phyloP scores from a whole-genome alignment of 2,888 invertebrate genomes.

The Hypomecis punctinalis region DNA sequence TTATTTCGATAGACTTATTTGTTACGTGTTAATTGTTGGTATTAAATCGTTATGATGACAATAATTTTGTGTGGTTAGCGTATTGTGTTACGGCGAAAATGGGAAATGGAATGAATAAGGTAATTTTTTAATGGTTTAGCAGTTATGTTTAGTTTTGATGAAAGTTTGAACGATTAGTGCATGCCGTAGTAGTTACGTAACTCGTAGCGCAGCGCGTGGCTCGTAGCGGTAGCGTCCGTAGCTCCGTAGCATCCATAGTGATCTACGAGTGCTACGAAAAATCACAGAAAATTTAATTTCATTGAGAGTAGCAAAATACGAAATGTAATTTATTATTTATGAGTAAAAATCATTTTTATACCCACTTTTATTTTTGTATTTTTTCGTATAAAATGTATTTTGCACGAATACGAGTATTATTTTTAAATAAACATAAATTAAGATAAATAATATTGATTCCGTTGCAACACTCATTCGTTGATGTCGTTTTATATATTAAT shows the following conservation, averaged over 20 bases:
- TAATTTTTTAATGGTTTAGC: constrained; percentile 64
- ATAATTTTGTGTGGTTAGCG: constrained; percentile 62
- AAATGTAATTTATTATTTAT: too few relatives aligned
- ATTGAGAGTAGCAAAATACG: too few relatives aligned
- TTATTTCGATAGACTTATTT: constrained; percentile 59
- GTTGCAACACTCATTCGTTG: too few relatives aligned
- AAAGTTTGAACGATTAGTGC: constrained; percentile 41
- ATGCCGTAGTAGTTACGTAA: constrained; percentile 62
- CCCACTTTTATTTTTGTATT: too few relatives aligned
- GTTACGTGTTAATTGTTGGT: constrained; percentile 58
- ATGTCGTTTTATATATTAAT: too few relatives aligned
- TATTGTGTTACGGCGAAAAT: constrained; percentile 67
- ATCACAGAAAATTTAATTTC: constrained; percentile 3
- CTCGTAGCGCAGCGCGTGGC: constrained; percentile 52
- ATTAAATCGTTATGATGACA: constrained; percentile 54
- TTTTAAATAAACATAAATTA: too few relatives aligned
- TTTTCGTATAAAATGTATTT: too few relatives aligned
- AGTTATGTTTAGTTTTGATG: constrained; percentile 23
- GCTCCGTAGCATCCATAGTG: constrained; percentile 42
- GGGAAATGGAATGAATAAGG: constrained; percentile 98
- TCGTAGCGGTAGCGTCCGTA: constrained; percentile 52
- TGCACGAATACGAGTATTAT: too few relatives aligned
- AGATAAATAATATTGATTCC: too few relatives aligned
- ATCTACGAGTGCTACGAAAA: constrained; percentile 14
- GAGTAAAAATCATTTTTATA: too few relatives aligned